phyloP scores from a whole-genome alignment of 2,888 invertebrate genomes.

The Drosophila testacea region DNA sequence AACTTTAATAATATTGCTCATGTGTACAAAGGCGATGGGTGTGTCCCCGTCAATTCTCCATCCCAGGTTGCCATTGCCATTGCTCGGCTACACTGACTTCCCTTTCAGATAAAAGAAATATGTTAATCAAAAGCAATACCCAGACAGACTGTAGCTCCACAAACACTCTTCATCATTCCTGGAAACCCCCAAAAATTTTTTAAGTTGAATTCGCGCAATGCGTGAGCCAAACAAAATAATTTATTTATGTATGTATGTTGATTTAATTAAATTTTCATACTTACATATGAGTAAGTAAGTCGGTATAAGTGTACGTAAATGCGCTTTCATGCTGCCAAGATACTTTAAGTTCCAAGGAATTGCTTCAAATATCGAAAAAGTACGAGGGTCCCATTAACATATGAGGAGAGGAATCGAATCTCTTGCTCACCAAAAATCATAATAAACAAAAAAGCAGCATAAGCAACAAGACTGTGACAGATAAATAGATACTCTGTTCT shows the following conservation, averaged over 20 bases:
- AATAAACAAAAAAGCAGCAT: conserved; percentile 19
- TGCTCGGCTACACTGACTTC: conserved; percentile 9
- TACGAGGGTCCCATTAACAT: conserved; percentile 30
- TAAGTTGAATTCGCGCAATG: conserved; percentile 35
- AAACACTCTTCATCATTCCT: neutral
- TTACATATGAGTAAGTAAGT: neutral
- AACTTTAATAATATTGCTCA: conserved; percentile 38
- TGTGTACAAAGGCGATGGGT: conserved; percentile 26
- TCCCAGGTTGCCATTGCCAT: conserved; percentile 16
- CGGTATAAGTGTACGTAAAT: neutral
- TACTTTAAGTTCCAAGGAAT: conserved; percentile 7
- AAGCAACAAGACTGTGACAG: neutral
- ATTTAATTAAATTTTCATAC: conserved; percentile 63
- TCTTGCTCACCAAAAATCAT: conserved; percentile 29
- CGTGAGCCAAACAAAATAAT: conserved; percentile 47
- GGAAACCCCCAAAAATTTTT: conserved; percentile 30
- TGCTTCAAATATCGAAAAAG: conserved; percentile 2
- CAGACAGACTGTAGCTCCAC: conserved; percentile 13
- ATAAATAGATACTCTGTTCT: conserved; percentile 4
- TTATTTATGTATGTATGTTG: conserved; percentile 57
- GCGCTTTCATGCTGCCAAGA: conserved; percentile 16
- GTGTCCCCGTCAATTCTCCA: neutral
- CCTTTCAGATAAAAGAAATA: conserved; percentile 59
- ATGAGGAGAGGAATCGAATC: conserved; percentile 20
- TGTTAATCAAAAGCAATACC: conserved; percentile 53